phyloP scores from a whole-genome alignment of 2,888 invertebrate species.

The Acrobasis consociella region DNA sequence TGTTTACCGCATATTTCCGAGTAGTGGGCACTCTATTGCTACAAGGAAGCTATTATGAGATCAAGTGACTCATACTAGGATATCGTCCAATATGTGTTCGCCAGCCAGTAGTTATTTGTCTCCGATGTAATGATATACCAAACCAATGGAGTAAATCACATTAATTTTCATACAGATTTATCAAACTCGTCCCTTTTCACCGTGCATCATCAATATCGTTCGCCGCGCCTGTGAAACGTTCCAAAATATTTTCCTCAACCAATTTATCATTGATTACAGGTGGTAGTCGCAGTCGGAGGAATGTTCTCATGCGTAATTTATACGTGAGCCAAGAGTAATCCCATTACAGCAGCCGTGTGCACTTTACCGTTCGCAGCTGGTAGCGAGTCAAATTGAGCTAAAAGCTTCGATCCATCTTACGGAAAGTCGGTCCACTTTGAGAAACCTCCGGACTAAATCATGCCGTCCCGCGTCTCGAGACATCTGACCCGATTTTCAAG shows the following conservation, averaged over 20 bases:
- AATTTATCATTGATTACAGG: conserved; percentile 47
- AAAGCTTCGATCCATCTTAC: conserved; percentile 77
- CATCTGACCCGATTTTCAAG: conserved; percentile 68
- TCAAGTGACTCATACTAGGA: conserved; percentile 8
- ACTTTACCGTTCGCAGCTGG: conserved; percentile 63
- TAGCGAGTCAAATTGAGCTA: conserved; percentile 67
- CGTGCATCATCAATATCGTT: conserved; percentile 16
- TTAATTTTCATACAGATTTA: conserved; percentile 18
- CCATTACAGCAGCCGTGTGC: conserved; percentile 53
- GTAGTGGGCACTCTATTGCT: conserved; percentile 8
- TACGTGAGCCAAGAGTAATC: conserved; percentile 56
- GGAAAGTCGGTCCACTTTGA: conserved; percentile 69
- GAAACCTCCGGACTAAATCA: conserved; percentile 70
- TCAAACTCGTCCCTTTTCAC: conserved; percentile 4
- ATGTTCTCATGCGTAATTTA: conserved; percentile 60
- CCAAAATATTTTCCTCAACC: conserved; percentile 36
- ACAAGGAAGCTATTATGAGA: conserved; percentile 16
- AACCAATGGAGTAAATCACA: conserved; percentile 4
- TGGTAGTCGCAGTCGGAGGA: conserved; percentile 39
- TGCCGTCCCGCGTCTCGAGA: conserved; percentile 52
- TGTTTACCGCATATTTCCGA: conserved; percentile 12
- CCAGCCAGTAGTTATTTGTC: conserved; percentile 1
- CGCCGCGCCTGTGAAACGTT: conserved; percentile 25
- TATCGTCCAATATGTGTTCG: conserved; percentile 7
- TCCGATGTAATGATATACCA: not conserved